A percentile compares a stretch with the other conserved stretches of the same genome.
Evolutionary conservation across 1,140 invertebrate genomes (phyloP).

Genomic region (Bombus turneri): DNA sequence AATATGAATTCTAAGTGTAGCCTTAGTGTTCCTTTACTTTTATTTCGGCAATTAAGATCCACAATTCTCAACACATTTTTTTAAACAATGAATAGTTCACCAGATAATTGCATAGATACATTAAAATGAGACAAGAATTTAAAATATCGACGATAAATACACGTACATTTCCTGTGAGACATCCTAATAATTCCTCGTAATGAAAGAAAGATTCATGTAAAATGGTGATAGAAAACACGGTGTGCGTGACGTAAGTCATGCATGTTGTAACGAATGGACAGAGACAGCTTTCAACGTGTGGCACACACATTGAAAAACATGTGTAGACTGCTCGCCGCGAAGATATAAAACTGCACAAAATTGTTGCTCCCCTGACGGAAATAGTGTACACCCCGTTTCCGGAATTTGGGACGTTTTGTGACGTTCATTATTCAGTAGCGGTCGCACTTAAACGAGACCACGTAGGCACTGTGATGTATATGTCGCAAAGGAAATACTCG

Average conservation of each 20-base stretch:
- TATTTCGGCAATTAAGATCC: too few species aligned
- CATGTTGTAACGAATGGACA: constrained; percentile 25
- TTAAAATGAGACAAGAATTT: neutral
- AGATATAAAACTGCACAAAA: constrained; percentile 68
- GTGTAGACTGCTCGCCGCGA: neutral
- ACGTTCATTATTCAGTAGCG: constrained; percentile 65
- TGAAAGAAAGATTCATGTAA: neutral
- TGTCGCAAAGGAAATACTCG: constrained; percentile 29
- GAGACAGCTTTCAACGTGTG: constrained; percentile 48
- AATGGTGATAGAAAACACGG: neutral
- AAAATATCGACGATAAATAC: neutral
- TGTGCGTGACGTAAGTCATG: constrained; percentile 46
- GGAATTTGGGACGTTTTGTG: constrained; percentile 64
- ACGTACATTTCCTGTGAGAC: neutral
- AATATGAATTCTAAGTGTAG: too few species aligned
- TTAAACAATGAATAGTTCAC: too few species aligned
- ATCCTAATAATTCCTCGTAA: neutral
- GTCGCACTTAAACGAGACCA: constrained; percentile 57
- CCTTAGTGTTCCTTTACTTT: too few species aligned
- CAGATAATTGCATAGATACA: too few species aligned
- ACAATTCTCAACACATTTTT: too few species aligned
- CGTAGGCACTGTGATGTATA: constrained; percentile 55
- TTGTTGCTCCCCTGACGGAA: constrained; percentile 66
- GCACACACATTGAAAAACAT: constrained; percentile 42
- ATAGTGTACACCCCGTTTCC: constrained; percentile 57